phyloP scores from a whole-genome alignment of 2,113 vertebrate species.

The Eurypyga helias region DNA sequence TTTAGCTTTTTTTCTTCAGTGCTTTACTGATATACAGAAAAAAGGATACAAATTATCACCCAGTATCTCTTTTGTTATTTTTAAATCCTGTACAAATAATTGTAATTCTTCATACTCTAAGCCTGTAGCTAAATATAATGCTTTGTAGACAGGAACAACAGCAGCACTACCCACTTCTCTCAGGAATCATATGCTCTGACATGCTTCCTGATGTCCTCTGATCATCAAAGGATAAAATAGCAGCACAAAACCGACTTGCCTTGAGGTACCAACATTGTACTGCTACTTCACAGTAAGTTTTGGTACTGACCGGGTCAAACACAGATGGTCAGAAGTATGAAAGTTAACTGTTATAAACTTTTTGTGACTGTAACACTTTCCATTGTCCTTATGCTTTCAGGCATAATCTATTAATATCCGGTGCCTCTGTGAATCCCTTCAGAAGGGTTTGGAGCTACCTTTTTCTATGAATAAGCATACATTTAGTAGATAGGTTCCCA shows the following conservation, averaged over 20 bases:
- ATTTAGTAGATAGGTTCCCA: background rate
- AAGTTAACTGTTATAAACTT: background rate
- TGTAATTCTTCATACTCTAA: background rate
- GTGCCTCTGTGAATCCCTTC: background rate
- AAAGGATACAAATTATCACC: background rate
- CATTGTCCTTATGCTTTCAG: background rate
- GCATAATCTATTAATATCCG: background rate
- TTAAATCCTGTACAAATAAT: background rate
- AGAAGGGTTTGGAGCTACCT: background rate
- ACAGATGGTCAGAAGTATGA: background rate
- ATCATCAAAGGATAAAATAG: background rate
- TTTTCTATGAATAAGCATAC: background rate
- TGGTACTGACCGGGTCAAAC: background rate
- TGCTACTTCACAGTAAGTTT: background rate
- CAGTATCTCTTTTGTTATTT: background rate
- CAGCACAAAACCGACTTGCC: background rate
- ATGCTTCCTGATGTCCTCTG: background rate
- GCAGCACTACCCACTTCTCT: background rate
- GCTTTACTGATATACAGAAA: background rate
- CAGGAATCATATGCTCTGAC: background rate
- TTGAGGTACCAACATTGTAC: background rate
- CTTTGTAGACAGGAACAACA: background rate
- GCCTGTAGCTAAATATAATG: background rate
- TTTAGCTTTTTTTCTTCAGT: background rate
- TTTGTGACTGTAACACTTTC: background rate